A percentile compares a stretch with the other conserved stretches of the same genome.
Conservation (phyloP, 2,113 vertebrate species). For the Scophthalmus maximus region DNA sequence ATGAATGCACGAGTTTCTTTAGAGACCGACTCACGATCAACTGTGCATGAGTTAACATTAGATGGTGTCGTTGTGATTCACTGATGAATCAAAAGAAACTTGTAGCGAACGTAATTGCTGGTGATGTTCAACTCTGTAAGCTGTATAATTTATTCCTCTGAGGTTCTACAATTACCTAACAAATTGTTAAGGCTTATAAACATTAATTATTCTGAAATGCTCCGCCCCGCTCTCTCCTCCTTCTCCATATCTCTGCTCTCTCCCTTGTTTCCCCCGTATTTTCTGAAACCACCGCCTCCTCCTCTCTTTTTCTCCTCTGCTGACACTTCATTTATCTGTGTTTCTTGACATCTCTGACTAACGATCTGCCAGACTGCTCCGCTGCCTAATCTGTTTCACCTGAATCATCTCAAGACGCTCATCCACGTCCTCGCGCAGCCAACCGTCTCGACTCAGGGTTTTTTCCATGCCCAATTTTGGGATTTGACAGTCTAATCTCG, state of each 20-base stretch:
- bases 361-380: conserved; percentile 73
- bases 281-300: conserved; percentile 25
- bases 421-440: conserved; percentile 50
- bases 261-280: conserved; percentile 20
- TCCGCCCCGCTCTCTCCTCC: background rate
- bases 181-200: conserved; percentile 2
- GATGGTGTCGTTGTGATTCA: background rate
- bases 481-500: conserved; percentile 31
- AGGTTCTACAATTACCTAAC: background rate
- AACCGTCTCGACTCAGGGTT: conserved; percentile 19
- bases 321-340: conserved; percentile 74
- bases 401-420: conserved; percentile 73
- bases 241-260: background rate
- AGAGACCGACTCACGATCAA: conserved; percentile 16
- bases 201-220: background rate
- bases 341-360: conserved; percentile 72
- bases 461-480: conserved; percentile 45
- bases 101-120: background rate
- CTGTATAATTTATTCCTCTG: background rate
- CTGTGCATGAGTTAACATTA: conserved; percentile 8
- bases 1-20: conserved; percentile 4
- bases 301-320: conserved; percentile 54
- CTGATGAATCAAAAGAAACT: conserved; percentile 7
- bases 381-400: conserved; percentile 75
- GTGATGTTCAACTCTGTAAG: no score